Evolutionary conservation across 2,113 vertebrate genomes (phyloP).

Genomic region (Odobenus rosmarus): DNA sequence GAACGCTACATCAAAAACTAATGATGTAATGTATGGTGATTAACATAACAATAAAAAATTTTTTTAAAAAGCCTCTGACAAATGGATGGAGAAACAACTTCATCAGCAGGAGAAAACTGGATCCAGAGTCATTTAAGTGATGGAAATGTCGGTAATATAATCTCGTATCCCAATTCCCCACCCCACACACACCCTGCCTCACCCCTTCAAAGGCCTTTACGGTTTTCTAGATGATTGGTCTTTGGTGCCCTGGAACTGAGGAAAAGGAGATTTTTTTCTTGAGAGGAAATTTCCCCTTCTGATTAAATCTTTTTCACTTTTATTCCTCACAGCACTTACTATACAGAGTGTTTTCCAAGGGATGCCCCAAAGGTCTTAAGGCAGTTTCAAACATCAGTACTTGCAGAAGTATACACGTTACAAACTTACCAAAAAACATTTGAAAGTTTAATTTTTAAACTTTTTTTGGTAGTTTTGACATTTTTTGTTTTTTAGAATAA

Average conservation of each 20-base stretch:
- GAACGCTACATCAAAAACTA: no score
- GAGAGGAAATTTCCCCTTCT: not conserved
- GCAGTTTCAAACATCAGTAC: not conserved
- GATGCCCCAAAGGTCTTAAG: not conserved
- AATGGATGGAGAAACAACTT: not conserved
- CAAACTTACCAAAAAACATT: not conserved
- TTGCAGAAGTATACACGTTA: not conserved
- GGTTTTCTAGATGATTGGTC: not conserved
- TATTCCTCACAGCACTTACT: not conserved
- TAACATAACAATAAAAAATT: no score
- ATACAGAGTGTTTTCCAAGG: not conserved
- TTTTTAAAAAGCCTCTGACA: not conserved
- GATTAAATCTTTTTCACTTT: conserved; percentile 15
- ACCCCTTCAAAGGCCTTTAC: not conserved
- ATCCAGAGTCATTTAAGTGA: not conserved
- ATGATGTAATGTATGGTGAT: no score
- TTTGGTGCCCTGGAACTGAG: not conserved
- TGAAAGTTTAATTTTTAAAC: not conserved
- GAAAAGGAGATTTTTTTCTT: not conserved
- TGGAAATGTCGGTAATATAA: not conserved
- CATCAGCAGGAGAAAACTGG: not conserved
- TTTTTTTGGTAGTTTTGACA: not conserved
- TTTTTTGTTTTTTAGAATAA: not conserved
- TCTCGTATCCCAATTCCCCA: not conserved
- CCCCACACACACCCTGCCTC: not conserved